Evolutionary conservation across 2,888 invertebrate genomes (phyloP).

Genomic region (Microctonus brassicae): DNA sequence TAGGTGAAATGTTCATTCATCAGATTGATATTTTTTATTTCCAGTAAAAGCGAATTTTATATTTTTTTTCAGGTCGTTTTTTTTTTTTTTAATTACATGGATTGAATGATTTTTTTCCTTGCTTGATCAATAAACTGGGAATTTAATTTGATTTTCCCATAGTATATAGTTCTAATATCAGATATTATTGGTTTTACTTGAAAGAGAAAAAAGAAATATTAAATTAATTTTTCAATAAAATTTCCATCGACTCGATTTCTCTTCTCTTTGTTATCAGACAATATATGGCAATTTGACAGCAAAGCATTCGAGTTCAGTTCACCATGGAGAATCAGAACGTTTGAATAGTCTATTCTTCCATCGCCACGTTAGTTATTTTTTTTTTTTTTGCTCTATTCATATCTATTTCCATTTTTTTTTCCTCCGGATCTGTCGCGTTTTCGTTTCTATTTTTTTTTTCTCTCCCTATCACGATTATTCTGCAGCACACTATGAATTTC

Average conservation of each 20-base stretch:
- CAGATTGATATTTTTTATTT: neutral
- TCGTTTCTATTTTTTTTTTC: neutral
- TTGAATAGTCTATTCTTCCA: neutral
- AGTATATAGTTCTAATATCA: too few species aligned
- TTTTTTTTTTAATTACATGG: neutral
- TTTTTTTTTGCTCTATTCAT: neutral
- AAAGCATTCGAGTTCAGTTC: neutral
- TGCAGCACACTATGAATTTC: neutral
- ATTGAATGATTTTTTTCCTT: neutral
- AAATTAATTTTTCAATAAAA: neutral
- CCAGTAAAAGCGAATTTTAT: too few species aligned
- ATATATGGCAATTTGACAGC: slow-evolving; percentile 4
- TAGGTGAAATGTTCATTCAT: neutral
- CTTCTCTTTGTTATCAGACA: neutral
- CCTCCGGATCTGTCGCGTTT: too few species aligned
- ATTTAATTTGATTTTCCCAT: too few species aligned
- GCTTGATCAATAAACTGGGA: neutral
- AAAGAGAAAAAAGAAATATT: too few species aligned
- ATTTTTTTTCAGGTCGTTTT: too few species aligned
- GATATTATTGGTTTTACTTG: too few species aligned
- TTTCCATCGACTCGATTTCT: neutral
- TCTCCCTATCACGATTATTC: neutral
- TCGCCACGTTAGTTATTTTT: neutral
- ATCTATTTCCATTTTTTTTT: neutral
- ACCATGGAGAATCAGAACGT: neutral